A percentile compares a stretch with the other conserved stretches of the same genome.
phyloP scores from a whole-genome alignment of 2,113 vertebrate species.

The Eptesicus fuscus region DNA sequence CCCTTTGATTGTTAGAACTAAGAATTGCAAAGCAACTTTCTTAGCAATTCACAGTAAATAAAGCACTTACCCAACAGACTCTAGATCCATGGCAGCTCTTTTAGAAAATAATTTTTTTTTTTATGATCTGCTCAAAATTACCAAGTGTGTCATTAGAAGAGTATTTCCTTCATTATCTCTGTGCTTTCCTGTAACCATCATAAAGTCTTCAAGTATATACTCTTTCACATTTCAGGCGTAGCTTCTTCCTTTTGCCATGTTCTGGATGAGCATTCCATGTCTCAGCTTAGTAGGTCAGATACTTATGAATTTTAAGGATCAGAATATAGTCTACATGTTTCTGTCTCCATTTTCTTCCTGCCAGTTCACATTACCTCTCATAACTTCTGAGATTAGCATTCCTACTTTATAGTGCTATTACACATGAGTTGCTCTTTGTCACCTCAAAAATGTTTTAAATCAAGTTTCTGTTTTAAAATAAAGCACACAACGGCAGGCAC shows the following conservation, averaged over 20 bases:
- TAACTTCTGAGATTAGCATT: not conserved
- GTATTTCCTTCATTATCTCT: not conserved
- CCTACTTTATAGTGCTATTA: not conserved
- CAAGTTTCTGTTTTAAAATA: not conserved
- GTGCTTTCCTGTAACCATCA: not conserved
- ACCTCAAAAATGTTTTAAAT: not conserved
- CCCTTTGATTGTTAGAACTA: not conserved
- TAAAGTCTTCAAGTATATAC: not conserved
- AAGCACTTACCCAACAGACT: not conserved
- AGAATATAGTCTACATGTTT: not conserved
- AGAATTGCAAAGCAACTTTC: not conserved
- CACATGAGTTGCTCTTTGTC: not conserved
- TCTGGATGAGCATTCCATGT: not conserved
- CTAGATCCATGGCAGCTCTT: not conserved
- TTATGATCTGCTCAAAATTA: not conserved
- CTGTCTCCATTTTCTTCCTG: not conserved
- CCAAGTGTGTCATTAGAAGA: not conserved
- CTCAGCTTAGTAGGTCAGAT: not conserved
- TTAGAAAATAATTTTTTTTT: not conserved
- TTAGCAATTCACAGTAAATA: not conserved
- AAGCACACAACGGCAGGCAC: not conserved
- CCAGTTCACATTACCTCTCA: not conserved
- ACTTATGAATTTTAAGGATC: not conserved
- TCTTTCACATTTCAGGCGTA: not conserved
- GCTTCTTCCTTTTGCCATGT: not conserved